Evolutionary conservation across 2,888 invertebrate species (phyloP), one percentile per base, ranked within the genome.

Genomic region (Mythimna ferrago): DNA sequence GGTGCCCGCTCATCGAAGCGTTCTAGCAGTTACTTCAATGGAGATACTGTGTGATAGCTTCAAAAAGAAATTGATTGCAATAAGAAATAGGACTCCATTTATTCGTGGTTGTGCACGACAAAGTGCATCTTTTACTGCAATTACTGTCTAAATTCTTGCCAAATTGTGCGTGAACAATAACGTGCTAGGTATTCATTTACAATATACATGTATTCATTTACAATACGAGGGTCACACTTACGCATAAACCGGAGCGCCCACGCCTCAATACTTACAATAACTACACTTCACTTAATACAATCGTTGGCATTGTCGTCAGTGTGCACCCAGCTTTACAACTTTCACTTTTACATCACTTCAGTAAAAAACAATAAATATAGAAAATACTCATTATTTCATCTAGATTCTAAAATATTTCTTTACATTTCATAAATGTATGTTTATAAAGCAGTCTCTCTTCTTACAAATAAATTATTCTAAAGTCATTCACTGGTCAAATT

Each of bases 341-440:
- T 56, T 26, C 19, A 64, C n/a, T 56, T 56, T 53, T n/a, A 73
- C 38, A 75, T 41, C 1, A 51, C 16, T 11, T 26, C 44, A 26
- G 62, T 53, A 63, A 56, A 66, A 35, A 16, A 80, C 75, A 78
- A 79, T 65, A 71, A 70, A 56, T 58, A 72, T 75, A 79, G 64
- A 67, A 77, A 81, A 80, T 81, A 78, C 48, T 86, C 71, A 83
- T 84, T 77, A 82, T 80, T 81, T 70, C 78, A 73, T 86, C 71
- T 87, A 86, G 80, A 79, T 73, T 84, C 81, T 85, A 78, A 86
- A 84, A 83, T 79, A 85, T 82, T 88, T 89, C 82, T 92, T 89
- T 92, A 94, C 94, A 95, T 94, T 94, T 94, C 70, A 92, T 92
- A 94, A 93, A 94, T 93, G 92, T 94, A 91, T 84, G 80, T 88